Base-by-base conservation (phyloP, 2,797 vertebrate genomes). In the Arnoldichthys spilopterus region DNA sequence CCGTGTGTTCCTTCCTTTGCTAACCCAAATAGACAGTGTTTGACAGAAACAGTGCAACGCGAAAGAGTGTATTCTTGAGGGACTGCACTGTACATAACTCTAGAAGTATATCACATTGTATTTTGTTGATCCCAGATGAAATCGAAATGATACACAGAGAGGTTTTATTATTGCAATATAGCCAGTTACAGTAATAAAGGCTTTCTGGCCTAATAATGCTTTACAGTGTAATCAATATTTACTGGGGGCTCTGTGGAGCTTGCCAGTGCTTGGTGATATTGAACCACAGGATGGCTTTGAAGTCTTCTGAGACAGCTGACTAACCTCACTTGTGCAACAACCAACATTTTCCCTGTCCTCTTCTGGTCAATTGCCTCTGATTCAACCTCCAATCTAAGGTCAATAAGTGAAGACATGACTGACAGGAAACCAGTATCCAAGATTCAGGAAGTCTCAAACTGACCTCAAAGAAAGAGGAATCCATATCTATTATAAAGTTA, bases 101-200 rank as follows among this genome's bases (percentile, higher is more conserved):
- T 62, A 56, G 49, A 76, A 77, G 77, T 84, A 83, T 83, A 80
- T 74, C 72, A 61, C 76, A 75, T 80, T 28, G 53, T 71, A 77
- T 72, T 68, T 79, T 72, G 79, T 78, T 72, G 80, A 83, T 83
- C 79, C 79, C 74, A 63, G 76, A 78, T 83, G 81, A 76, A 84
- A 85, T 86, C 78, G 68, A 82, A 84, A 85, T 76, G 77, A 84
- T 84, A 83, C 83, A 85, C 78, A 75, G 79, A 72, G 79, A 83
- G 77, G 77, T 85, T 86, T 86, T 88, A 88, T 85, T 84, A 84
- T 84, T 84, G 85, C 86, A 83, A 85, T 86, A 85, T 79, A 85
- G 86, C 82, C 77, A 76, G 82, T 87, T 84, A 87, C 72, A 83
- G 84, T 84, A 79, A 84, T 86, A 85, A 84, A 85, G 77, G 74